Conservation (phyloP, 2,888 invertebrate genomes). For the Odontomyia ornata region DNA sequence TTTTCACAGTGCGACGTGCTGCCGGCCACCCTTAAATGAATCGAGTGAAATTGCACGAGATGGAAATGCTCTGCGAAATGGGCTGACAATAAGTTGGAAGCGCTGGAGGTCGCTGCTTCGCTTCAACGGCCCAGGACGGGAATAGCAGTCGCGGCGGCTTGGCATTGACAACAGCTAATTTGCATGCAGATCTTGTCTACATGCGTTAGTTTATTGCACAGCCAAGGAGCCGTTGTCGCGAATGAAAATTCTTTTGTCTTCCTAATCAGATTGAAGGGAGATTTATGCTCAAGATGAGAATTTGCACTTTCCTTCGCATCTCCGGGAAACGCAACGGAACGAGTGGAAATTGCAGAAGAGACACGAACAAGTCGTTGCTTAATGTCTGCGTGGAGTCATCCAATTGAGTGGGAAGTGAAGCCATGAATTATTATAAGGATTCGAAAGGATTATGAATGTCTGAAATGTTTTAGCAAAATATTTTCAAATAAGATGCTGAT, state of each 20-base stretch:
- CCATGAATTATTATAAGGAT: neutral
- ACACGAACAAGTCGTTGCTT: neutral
- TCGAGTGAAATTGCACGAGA: conserved; percentile 10
- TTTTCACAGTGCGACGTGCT: no score
- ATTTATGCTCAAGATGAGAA: conserved; percentile 37
- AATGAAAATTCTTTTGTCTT: conserved; percentile 33
- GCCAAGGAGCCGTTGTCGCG: conserved; percentile 26
- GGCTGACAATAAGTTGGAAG: neutral
- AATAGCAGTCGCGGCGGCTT: conserved; percentile 37
- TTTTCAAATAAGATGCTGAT: no score
- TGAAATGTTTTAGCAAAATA: neutral
- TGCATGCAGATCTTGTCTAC: conserved; percentile 40
- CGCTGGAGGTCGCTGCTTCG: conserved; percentile 26
- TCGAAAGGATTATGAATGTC: neutral
- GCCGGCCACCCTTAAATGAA: conserved; percentile 17
- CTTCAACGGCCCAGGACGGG: conserved; percentile 11
- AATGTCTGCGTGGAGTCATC: neutral
- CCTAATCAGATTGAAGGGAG: conserved; percentile 41
- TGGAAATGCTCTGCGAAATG: conserved; percentile 26
- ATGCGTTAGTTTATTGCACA: conserved; percentile 38
- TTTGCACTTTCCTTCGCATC: conserved; percentile 32
- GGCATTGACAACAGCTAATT: conserved; percentile 40
- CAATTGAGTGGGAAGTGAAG: neutral
- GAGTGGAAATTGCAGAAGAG: neutral
- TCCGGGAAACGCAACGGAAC: neutral